A percentile compares a stretch with the other conserved stretches of the same genome.
phyloP scores from a whole-genome alignment of 2,797 vertebrate genomes.

The Caiman crocodilus region DNA sequence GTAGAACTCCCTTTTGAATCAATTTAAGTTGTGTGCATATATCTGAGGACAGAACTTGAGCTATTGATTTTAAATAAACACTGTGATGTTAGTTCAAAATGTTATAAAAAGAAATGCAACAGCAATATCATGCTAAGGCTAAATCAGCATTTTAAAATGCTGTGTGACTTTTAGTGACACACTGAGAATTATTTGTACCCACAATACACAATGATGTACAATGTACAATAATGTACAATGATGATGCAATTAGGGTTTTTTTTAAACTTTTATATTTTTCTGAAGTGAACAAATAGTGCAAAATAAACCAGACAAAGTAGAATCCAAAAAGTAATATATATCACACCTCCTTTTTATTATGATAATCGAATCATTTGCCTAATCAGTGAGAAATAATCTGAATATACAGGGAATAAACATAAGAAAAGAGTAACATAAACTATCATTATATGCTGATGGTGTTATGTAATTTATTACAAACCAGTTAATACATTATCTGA shows the following conservation, averaged over 20 bases:
- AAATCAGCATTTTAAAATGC: background rate
- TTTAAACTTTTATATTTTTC: background rate
- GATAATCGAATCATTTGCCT: too few relatives aligned
- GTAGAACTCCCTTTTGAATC: background rate
- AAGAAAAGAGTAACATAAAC: too few relatives aligned
- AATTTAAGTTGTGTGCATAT: background rate
- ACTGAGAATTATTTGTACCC: background rate
- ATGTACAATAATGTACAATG: background rate
- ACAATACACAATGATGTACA: background rate
- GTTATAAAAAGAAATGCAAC: background rate
- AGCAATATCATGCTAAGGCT: background rate
- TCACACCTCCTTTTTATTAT: too few relatives aligned
- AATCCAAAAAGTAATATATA: background rate
- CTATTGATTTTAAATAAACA: background rate
- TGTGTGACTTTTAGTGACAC: constrained; percentile 16
- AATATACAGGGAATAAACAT: too few relatives aligned
- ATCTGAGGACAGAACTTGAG: background rate
- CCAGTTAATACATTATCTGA: too few relatives aligned
- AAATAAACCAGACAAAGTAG: constrained; percentile 22
- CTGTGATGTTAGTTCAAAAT: constrained; percentile 20
- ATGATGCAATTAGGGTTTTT: background rate
- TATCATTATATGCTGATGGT: too few relatives aligned
- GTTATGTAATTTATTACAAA: too few relatives aligned
- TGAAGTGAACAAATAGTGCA: background rate
- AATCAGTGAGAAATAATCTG: too few relatives aligned